Evolutionary conservation across 2,113 vertebrate species (phyloP).

Genomic region (Gymnogyps californianus): DNA sequence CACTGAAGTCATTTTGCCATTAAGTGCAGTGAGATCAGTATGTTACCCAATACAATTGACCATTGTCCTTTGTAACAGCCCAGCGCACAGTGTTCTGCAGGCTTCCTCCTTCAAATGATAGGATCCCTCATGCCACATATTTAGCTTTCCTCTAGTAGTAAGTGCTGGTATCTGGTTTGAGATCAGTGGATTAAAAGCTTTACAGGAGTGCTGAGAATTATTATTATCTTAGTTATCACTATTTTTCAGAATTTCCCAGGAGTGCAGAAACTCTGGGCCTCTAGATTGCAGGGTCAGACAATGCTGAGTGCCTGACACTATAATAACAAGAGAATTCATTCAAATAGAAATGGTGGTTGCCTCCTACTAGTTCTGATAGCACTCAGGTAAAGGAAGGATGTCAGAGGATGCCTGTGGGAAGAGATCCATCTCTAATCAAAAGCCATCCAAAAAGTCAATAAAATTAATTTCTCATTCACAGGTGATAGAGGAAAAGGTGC

Average conservation of each 20-base stretch:
- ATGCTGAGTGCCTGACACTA: background rate
- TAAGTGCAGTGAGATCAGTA: background rate
- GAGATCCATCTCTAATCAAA: background rate
- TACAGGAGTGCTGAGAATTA: constrained; percentile 41
- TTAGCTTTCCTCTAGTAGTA: background rate
- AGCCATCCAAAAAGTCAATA: background rate
- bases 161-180: constrained; percentile 14
- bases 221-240: constrained; percentile 61
- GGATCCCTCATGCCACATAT: background rate
- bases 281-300: constrained; percentile 44
- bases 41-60: background rate
- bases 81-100: background rate
- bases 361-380: background rate
- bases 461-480: constrained; percentile 18
- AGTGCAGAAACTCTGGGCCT: constrained; percentile 1
- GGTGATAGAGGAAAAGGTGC: background rate
- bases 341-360: background rate
- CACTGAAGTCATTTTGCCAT: background rate
- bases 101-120: background rate
- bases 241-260: constrained; percentile 28
- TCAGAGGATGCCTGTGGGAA: background rate
- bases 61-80: background rate
- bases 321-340: constrained; percentile 20
- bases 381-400: background rate
- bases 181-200: constrained; percentile 62